Conservation (phyloP, 2,113 vertebrate species). For the Mus musculus region DNA sequence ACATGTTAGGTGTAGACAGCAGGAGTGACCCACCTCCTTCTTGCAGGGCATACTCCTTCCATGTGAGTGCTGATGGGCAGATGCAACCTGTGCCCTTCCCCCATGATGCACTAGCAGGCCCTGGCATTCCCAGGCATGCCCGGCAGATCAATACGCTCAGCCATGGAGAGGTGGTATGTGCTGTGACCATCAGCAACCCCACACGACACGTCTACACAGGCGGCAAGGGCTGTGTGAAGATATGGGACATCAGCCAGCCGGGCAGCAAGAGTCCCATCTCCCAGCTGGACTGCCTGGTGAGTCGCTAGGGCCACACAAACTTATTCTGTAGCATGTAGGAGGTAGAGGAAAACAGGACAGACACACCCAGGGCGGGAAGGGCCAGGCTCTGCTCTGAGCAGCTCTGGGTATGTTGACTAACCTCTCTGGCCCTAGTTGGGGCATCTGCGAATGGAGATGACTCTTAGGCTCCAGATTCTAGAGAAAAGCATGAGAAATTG, state of each 20-base stretch:
- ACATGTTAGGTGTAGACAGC: neutral
- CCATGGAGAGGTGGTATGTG: slow-evolving; percentile 97
- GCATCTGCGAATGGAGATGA: neutral
- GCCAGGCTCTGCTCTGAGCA: neutral
- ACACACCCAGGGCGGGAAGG: neutral
- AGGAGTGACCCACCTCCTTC: neutral
- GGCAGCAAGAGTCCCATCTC: slow-evolving; percentile 98
- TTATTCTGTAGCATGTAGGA: neutral
- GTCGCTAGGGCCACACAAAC: rapidly evolving
- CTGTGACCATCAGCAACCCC: slow-evolving; percentile 98
- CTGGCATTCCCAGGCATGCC: slow-evolving; percentile 95
- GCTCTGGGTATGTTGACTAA: neutral
- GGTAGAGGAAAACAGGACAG: neutral
- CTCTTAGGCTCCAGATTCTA: neutral
- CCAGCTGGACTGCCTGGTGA: slow-evolving; percentile 97
- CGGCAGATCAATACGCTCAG: slow-evolving; percentile 98
- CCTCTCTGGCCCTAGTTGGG: neutral
- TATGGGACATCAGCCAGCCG: slow-evolving; percentile 99
- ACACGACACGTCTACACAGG: slow-evolving; percentile 97
- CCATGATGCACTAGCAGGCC: slow-evolving; percentile 95
- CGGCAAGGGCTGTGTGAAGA: slow-evolving; percentile 98
- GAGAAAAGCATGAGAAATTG: rapidly evolving
- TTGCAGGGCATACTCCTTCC: slow-evolving; percentile 95
- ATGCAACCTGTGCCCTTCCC: slow-evolving; percentile 99
- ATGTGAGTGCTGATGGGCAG: slow-evolving; percentile 97